Evolutionary conservation across 2,888 invertebrate species (phyloP).

Genomic region (Gryllus longicercus): DNA sequence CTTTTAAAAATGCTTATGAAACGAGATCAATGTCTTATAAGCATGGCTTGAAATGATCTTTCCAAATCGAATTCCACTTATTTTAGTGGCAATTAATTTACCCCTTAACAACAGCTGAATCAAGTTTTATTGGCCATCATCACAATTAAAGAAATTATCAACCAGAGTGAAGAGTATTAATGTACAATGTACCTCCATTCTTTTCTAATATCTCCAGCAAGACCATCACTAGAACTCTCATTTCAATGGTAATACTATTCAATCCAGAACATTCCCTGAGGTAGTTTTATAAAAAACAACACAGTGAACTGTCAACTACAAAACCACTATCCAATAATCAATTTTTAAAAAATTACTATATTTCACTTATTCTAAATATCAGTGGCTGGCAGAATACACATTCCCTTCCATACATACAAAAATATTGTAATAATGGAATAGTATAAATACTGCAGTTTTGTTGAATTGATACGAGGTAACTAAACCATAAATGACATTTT

Average conservation of each 20-base stretch:
- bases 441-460: neutral
- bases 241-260: constrained; percentile 20
- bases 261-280: constrained; percentile 18
- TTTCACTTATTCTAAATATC: neutral
- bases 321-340: constrained; percentile 20
- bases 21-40: neutral
- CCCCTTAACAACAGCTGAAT: neutral
- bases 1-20: neutral
- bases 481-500: too few relatives aligned
- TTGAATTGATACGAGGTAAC: too few relatives aligned
- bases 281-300: constrained; percentile 23
- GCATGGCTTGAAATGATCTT: constrained; percentile 11
- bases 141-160: neutral
- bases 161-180: neutral
- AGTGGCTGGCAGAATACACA: neutral
- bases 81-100: neutral
- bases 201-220: neutral
- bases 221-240: constrained; percentile 20
- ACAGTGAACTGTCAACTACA: constrained; percentile 4
- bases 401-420: neutral
- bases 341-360: constrained; percentile 19
- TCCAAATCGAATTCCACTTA: neutral
- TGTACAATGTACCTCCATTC: constrained; percentile 17
- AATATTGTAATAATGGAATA: constrained; percentile 11
- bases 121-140: neutral